These are phyloP conservation scores for Drosophila carrolli DNA, from an alignment of 1,140 invertebrate genomes.

Conservation along the genomic window DNA sequence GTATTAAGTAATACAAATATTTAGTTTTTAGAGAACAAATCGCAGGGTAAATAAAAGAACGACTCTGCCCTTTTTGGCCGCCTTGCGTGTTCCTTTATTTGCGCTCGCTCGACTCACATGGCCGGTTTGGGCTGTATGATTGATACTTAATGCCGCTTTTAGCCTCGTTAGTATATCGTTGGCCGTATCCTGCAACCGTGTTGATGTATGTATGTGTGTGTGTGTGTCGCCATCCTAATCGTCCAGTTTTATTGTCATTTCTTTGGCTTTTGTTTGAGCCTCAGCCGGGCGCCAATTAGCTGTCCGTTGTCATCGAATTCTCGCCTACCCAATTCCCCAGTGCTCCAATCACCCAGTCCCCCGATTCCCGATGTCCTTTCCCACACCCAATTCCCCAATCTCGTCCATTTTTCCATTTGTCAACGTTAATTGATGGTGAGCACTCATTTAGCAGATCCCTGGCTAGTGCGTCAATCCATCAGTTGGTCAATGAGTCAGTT, in stretches of 20 bases:
- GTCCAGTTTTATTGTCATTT: conserved; percentile 72
- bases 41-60: not conserved
- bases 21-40: too few relatives aligned
- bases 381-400: conserved; percentile 9
- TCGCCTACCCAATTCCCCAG: conserved; percentile 13
- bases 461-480: conserved; percentile 39
- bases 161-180: conserved; percentile 76
- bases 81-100: conserved; percentile 55
- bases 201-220: not conserved
- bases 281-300: conserved; percentile 70
- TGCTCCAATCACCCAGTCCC: not conserved
- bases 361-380: conserved; percentile 1
- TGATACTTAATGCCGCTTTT: conserved; percentile 80
- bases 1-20: too few relatives aligned
- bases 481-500: conserved; percentile 29
- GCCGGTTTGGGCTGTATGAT: conserved; percentile 64
- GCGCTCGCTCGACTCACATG: conserved; percentile 49
- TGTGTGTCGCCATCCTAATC: conserved; percentile 55
- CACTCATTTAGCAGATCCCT: conserved; percentile 61
- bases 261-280: conserved; percentile 73
- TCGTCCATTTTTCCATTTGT: conserved; percentile 62
- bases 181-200: conserved; percentile 25
- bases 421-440: conserved; percentile 75
- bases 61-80: not conserved
- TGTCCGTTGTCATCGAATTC: conserved; percentile 50